Evolutionary conservation across 2,113 vertebrate genomes (phyloP).

Genomic region (Leptosomus discolor): DNA sequence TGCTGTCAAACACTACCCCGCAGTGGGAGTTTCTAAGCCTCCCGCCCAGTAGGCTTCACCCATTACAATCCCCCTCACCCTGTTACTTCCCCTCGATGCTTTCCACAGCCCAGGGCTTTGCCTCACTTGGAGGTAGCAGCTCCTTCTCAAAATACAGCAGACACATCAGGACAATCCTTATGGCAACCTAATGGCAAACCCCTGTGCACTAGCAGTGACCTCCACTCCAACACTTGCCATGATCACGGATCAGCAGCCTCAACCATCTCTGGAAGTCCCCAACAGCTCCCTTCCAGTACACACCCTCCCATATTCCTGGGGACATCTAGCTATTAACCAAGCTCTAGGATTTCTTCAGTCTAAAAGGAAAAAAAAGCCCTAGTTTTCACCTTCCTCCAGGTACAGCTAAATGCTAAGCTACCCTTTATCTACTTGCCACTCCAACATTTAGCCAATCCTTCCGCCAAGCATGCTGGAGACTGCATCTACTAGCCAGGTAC

Average conservation of each 20-base stretch:
- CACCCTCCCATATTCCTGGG: neutral
- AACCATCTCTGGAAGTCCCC: neutral
- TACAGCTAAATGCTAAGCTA: neutral
- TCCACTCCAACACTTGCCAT: neutral
- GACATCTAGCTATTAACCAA: neutral
- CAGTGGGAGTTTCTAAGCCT: neutral
- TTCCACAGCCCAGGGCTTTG: neutral
- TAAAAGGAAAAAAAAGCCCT: neutral
- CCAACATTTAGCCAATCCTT: neutral
- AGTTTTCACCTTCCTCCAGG: neutral
- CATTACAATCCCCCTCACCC: no score
- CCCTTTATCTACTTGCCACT: neutral
- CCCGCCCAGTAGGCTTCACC: neutral
- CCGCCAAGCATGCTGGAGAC: neutral
- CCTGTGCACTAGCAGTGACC: neutral
- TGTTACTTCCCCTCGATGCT: neutral
- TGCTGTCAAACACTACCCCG: neutral
- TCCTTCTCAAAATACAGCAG: neutral
- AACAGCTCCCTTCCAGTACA: neutral
- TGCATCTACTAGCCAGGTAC: neutral
- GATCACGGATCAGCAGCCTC: neutral
- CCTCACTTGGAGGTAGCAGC: neutral
- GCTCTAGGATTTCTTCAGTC: neutral
- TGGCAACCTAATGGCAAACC: neutral
- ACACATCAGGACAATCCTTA: neutral